A percentile compares a stretch with the other conserved stretches of the same genome.
These are phyloP conservation scores for Euleptes europaea DNA, from an alignment of 2,113 vertebrate genomes.

Conservation along the genomic window DNA sequence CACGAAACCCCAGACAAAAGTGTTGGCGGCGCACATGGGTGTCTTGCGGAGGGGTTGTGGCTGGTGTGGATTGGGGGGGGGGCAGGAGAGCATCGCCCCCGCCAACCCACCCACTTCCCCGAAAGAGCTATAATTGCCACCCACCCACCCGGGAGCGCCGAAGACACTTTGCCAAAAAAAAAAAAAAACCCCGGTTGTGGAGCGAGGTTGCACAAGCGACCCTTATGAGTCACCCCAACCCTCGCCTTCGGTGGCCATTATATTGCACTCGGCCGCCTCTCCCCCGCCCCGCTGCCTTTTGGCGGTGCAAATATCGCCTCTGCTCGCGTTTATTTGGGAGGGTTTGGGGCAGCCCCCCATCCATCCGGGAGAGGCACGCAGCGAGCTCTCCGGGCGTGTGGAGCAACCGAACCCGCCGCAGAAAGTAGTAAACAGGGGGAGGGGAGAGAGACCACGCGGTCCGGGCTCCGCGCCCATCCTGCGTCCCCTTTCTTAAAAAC, in stretches of 20 bases:
- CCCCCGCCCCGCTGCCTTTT: background rate
- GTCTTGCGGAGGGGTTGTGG: too few species aligned
- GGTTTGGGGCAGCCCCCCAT: background rate
- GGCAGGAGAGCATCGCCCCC: background rate
- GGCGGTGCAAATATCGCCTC: constrained; percentile 2
- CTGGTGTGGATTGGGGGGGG: too few species aligned
- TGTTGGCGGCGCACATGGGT: constrained; percentile 34
- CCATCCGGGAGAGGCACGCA: background rate
- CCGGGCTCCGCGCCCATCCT: constrained; percentile 15
- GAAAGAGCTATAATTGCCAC: background rate
- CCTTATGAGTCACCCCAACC: background rate
- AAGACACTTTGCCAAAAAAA: background rate
- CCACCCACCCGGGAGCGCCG: background rate
- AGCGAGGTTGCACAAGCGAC: background rate
- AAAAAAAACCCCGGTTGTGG: too few species aligned
- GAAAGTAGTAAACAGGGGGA: constrained; percentile 48
- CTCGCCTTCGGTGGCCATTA: background rate
- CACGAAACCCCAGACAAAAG: constrained; percentile 46
- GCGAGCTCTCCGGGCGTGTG: background rate
- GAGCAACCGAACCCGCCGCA: constrained; percentile 10
- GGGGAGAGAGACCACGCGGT: constrained; percentile 30
- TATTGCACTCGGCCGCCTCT: background rate
- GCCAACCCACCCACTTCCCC: background rate
- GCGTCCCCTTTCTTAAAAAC: constrained; percentile 36
- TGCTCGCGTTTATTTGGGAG: background rate